Evolutionary conservation across 2,888 invertebrate species (phyloP).

Genomic region (Ornithoptera alexandrae): DNA sequence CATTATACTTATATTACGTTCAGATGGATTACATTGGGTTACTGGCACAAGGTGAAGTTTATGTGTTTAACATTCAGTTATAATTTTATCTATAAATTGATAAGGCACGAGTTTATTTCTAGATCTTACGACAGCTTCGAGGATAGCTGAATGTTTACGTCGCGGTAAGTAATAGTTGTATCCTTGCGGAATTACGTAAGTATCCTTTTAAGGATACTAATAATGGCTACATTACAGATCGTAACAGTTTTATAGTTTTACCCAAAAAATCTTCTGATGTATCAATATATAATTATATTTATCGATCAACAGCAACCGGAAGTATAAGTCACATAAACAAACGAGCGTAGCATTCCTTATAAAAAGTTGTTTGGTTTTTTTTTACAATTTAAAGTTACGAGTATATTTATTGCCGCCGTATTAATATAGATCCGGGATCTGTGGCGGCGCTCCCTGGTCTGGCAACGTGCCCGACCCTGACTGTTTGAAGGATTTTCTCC

Average conservation of each 20-base stretch:
- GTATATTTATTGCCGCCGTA: conserved; percentile 16
- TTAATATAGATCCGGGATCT: conserved; percentile 20
- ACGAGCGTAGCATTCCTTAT: conserved; percentile 8
- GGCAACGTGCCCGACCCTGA: conserved; percentile 18
- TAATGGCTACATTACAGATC: too few relatives aligned
- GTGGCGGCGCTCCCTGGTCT: not conserved
- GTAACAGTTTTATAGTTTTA: too few relatives aligned
- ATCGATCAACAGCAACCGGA: conserved; percentile 5
- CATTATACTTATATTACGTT: conserved; percentile 3
- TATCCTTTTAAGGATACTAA: too few relatives aligned
- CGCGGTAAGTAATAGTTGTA: too few relatives aligned
- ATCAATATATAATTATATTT: conserved; percentile 1
- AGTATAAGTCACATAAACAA: conserved; percentile 19
- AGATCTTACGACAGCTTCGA: too few relatives aligned
- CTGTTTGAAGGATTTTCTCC: conserved; percentile 6
- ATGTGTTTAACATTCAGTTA: not conserved
- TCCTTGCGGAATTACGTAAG: too few relatives aligned
- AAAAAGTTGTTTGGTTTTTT: conserved; percentile 13
- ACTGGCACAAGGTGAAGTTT: conserved; percentile 19
- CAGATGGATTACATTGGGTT: conserved; percentile 13
- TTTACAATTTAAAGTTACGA: conserved; percentile 14
- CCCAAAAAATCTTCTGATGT: not conserved
- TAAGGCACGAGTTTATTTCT: too few relatives aligned
- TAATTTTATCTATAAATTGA: too few relatives aligned
- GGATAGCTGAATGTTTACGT: too few relatives aligned